Evolutionary conservation across 1,140 invertebrate species (phyloP).

Genomic region (Zophobas morio): DNA sequence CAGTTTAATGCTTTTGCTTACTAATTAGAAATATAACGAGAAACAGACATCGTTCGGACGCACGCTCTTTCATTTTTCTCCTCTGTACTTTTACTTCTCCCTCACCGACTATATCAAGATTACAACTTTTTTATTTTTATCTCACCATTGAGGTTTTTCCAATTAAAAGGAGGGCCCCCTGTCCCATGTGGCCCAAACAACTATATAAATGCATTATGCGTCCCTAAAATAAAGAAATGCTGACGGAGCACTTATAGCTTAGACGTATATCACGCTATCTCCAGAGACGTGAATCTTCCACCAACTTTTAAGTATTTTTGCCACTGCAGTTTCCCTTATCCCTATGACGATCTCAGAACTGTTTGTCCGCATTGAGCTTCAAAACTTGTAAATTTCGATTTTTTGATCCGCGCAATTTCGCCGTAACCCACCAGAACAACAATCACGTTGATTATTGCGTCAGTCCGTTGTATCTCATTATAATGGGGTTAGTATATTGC

Average conservation of each 20-base stretch:
- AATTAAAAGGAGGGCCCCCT: slow-evolving; percentile 56
- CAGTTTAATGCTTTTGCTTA: slow-evolving; percentile 1
- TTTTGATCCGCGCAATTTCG: too few species aligned
- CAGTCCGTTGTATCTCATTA: slow-evolving; percentile 28
- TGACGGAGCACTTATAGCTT: too few species aligned
- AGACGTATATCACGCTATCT: too few species aligned
- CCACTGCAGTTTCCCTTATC: too few species aligned
- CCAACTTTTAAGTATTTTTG: too few species aligned
- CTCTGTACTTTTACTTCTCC: slow-evolving; percentile 47
- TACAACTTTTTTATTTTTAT: slow-evolving; percentile 59
- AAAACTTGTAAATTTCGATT: too few species aligned
- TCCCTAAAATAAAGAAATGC: not conserved
- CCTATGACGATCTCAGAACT: too few species aligned
- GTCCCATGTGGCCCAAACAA: slow-evolving; percentile 27
- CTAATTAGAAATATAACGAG: slow-evolving; percentile 29
- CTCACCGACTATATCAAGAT: slow-evolving; percentile 54
- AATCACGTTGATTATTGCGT: slow-evolving; percentile 11
- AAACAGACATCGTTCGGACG: slow-evolving; percentile 14
- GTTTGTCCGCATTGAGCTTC: too few species aligned
- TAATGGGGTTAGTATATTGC: slow-evolving; percentile 29
- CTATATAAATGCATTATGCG: slow-evolving; percentile 57
- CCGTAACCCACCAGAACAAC: too few species aligned
- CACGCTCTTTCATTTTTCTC: slow-evolving; percentile 9
- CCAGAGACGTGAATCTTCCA: too few species aligned
- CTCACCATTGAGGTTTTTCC: slow-evolving; percentile 60